Conservation (phyloP, 2,113 vertebrate species). For the Ophthalmolycus amberensis region DNA sequence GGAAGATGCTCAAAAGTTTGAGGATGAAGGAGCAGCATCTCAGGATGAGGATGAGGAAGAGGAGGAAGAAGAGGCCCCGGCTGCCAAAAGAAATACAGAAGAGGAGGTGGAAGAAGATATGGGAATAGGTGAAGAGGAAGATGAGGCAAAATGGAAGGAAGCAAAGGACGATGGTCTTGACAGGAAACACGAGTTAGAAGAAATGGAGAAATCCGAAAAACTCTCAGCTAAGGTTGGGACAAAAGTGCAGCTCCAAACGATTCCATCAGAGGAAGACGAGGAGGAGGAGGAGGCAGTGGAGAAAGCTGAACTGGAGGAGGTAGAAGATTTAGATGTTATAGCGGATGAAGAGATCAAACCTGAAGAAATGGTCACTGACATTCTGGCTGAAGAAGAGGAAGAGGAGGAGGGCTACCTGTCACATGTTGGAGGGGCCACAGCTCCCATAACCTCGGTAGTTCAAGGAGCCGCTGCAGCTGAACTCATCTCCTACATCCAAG, state of each 20-base stretch:
- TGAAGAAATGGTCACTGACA: constrained; percentile 59
- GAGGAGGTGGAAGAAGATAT: constrained; percentile 79
- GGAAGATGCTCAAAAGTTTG: constrained; percentile 76
- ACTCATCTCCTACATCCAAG: constrained; percentile 94
- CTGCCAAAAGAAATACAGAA: constrained; percentile 59
- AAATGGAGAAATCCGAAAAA: constrained; percentile 82
- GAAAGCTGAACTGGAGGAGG: constrained; percentile 92
- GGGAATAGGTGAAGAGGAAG: constrained; percentile 81
- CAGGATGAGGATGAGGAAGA: constrained; percentile 82
- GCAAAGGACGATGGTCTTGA: constrained; percentile 81
- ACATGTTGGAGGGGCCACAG: constrained; percentile 83
- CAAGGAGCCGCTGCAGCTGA: constrained; percentile 84
- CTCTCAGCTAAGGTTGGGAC: constrained; percentile 54
- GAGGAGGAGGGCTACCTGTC: constrained; percentile 78
- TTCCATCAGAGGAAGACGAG: constrained; percentile 76
- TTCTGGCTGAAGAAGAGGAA: constrained; percentile 67
- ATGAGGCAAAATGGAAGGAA: constrained; percentile 75
- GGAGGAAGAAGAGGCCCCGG: constrained; percentile 67
- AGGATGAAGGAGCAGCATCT: constrained; percentile 79
- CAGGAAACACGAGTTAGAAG: constrained; percentile 85
- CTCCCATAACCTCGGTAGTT: constrained; percentile 73
- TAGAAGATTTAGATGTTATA: constrained; percentile 87
- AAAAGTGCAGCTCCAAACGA: constrained; percentile 70
- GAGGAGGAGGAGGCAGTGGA: constrained; percentile 88
- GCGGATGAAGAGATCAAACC: constrained; percentile 81